A percentile compares a stretch with the other conserved stretches of the same genome.
These are phyloP conservation scores for Alcedo quadribrachys DNA, from an alignment of 2,797 vertebrate species.

Conservation along the genomic window DNA sequence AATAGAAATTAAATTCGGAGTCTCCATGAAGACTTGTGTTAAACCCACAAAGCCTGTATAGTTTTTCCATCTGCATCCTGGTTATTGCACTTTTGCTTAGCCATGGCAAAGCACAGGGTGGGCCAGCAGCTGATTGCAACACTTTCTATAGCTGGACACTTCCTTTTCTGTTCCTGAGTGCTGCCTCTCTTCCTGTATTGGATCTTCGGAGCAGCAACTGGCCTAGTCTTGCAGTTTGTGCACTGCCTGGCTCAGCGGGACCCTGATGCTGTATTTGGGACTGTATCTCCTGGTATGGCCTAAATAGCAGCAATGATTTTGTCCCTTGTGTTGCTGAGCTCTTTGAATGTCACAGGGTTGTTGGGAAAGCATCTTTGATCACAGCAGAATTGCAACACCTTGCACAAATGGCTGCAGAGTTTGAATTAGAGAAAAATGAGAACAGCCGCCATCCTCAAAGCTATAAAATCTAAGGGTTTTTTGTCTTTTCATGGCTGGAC, in stretches of 20 bases:
- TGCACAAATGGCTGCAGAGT: background rate
- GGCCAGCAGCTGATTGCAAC: background rate
- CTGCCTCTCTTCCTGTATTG: background rate
- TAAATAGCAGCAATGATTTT: background rate
- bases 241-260: background rate
- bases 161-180: background rate
- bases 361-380: background rate
- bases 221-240: background rate
- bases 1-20: background rate
- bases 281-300: background rate
- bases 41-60: background rate
- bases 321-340: background rate
- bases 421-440: background rate
- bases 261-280: background rate
- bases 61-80: background rate
- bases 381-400: background rate
- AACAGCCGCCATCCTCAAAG: background rate
- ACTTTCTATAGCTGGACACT: background rate
- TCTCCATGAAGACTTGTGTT: background rate
- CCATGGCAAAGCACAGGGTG: background rate
- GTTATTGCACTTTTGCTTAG: background rate
- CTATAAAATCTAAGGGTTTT: background rate
- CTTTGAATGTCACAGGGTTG: background rate
- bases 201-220: background rate
- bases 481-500: background rate